These are phyloP conservation scores for Rhegmatorhina hoffmannsi DNA, from an alignment of 2,113 vertebrate genomes.

Conservation along the genomic window DNA sequence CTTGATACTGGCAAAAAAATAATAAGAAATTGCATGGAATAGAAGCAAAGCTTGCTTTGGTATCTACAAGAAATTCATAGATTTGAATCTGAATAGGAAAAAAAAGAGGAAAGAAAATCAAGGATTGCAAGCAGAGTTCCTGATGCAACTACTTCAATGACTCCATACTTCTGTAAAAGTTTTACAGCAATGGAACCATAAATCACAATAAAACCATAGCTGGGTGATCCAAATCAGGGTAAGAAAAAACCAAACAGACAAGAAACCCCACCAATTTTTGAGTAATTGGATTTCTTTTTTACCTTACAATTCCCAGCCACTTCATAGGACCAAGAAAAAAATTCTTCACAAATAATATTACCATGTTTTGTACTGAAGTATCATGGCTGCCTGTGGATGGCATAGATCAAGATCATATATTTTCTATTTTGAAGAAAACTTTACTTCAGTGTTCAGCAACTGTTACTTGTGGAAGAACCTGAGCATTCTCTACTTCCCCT, in stretches of 20 bases:
- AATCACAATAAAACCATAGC: slow-evolving; percentile 6
- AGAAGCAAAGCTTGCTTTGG: neutral
- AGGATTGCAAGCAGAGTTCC: neutral
- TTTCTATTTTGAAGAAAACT: neutral
- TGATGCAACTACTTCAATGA: neutral
- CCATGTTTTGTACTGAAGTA: neutral
- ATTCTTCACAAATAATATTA: neutral
- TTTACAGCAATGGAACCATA: slow-evolving; percentile 23
- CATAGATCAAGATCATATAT: neutral
- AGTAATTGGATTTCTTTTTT: neutral
- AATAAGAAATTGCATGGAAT: neutral
- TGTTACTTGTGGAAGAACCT: neutral
- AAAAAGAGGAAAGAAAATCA: slow-evolving; percentile 7
- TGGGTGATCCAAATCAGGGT: neutral
- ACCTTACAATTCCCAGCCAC: neutral
- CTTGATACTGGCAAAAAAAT: neutral
- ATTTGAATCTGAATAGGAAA: slow-evolving; percentile 7
- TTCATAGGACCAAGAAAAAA: neutral
- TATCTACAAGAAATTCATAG: neutral
- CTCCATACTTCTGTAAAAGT: neutral
- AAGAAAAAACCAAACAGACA: neutral
- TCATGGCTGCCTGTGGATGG: neutral
- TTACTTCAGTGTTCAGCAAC: neutral
- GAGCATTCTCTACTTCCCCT: neutral
- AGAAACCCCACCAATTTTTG: neutral